Percentiles rank a stretch among this genome's conserved stretches.
Conservation (phyloP, 1,140 invertebrate genomes). For the Calliopsis andreniformis region DNA sequence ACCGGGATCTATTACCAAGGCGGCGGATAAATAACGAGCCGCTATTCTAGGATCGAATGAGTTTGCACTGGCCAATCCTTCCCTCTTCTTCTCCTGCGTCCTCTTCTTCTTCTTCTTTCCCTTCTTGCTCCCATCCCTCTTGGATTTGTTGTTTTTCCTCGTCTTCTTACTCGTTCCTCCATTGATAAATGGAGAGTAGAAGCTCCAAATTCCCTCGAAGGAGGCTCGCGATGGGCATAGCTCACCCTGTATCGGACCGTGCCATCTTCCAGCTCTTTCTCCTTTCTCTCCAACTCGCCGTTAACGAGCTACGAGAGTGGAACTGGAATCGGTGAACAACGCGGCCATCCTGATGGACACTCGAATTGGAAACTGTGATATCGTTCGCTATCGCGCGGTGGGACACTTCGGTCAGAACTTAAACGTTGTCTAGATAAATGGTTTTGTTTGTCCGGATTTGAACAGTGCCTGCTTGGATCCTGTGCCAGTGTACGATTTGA, state of each 20-base stretch:
- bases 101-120: neutral
- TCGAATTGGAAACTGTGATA: constrained; percentile 60
- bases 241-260: constrained; percentile 62
- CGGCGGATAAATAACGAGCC: constrained; percentile 74
- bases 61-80: constrained; percentile 58
- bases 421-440: constrained; percentile 24
- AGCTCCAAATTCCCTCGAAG: constrained; percentile 67
- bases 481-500: no score
- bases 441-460: constrained; percentile 19
- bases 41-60: constrained; percentile 70
- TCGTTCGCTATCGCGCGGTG: constrained; percentile 27
- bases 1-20: constrained; percentile 70
- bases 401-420: constrained; percentile 9
- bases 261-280: constrained; percentile 63
- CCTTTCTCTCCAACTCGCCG: constrained; percentile 52
- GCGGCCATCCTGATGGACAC: constrained; percentile 50
- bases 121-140: neutral
- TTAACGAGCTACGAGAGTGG: constrained; percentile 61
- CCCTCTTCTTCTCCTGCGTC: constrained; percentile 25
- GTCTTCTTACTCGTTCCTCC: constrained; percentile 45
- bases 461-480: no score
- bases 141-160: constrained; percentile 17
- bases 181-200: constrained; percentile 73
- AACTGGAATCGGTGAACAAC: constrained; percentile 44
- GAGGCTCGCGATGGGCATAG: constrained; percentile 64